Percentiles rank a stretch among this genome's conserved stretches.
Conservation (phyloP, 92 coral and sea anemone species). For the Scolanthus callimorphus region DNA sequence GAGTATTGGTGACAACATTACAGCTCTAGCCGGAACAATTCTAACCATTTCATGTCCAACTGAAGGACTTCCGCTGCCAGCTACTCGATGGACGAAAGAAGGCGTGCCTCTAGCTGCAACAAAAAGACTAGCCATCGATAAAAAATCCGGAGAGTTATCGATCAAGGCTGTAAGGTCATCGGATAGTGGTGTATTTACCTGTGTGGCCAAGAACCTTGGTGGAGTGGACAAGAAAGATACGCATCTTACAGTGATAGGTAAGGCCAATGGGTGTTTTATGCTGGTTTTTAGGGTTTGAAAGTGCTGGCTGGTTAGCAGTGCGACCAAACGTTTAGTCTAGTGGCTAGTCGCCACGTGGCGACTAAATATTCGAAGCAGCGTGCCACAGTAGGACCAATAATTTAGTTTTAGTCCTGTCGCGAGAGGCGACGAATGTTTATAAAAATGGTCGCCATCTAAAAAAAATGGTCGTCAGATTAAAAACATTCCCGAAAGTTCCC, state of each 20-base stretch:
- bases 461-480: too few species aligned
- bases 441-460: too few species aligned
- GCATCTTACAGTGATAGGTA: slow-evolving; percentile 68
- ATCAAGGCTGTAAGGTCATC: slow-evolving; percentile 24
- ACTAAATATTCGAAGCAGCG: too few species aligned
- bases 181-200: slow-evolving; percentile 50
- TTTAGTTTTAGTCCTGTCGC: too few species aligned
- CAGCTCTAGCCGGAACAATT: slow-evolving; percentile 55
- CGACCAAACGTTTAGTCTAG: too few species aligned
- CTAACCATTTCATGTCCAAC: slow-evolving; percentile 56
- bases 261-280: too few species aligned
- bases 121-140: slow-evolving; percentile 5
- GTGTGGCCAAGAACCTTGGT: slow-evolving; percentile 65
- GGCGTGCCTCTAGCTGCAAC: slow-evolving; percentile 33
- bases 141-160: slow-evolving; percentile 25
- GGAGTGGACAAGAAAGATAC: slow-evolving; percentile 54
- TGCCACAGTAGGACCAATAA: too few species aligned
- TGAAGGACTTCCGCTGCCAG: slow-evolving; percentile 66
- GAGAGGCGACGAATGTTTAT: too few species aligned
- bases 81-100: slow-evolving; percentile 54
- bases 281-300: too few species aligned
- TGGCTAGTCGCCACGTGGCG: too few species aligned
- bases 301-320: too few species aligned
- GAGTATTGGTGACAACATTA: slow-evolving; percentile 49
- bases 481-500: too few species aligned